Evolutionary conservation across 2,888 invertebrate species (phyloP), one percentile per base, ranked within the genome.

Genomic region (Acronicta psi): DNA sequence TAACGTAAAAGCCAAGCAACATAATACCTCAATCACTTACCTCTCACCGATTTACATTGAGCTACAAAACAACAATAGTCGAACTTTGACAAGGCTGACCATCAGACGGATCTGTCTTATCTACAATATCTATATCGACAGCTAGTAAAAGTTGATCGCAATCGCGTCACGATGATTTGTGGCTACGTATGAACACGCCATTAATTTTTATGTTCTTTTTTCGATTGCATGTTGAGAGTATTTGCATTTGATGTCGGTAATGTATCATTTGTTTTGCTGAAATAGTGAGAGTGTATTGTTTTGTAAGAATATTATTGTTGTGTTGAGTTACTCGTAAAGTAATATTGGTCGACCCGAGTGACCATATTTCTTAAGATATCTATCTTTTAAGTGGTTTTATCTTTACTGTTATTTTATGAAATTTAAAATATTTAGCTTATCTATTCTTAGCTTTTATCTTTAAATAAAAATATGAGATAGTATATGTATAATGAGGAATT

Each of bases 91-190:
- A 53, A 54, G 42, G 45, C 60, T 31, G 70, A 67, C 62, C 54
- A 47, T 59, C 59, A 45, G 46, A 34, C 54, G 45, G 45, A 60
- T 74, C 54, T 54, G 16, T 37, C 36, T 69, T 73, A 77, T 77
- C 78, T 54, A 29, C 25, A 52, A 44, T 55, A 66, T 74, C 64
- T 61, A 44, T 62, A 75, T 76, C 70, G 65, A 74, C 72, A 59
- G 62, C 34, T 36, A 60, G 74, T 78, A 78, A 76, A 78, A 78
- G 73, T 78, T 75, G 77, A 78, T 78, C 66, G 31, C 52, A 68
- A 78, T 78, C 78, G 31, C 51, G 51, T 62, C 69, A 75, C 73
- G 69, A 72, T 71, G 64, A 71, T 56, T 73, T 67, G 69, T 62
- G 62, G 62, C 41, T 40, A 41, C 64, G 54, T 70, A 62, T 73